Evolutionary conservation across 2,797 vertebrate species (phyloP), one percentile per base, ranked within the genome.

Genomic region (Cryptoblepharus egeriae): DNA sequence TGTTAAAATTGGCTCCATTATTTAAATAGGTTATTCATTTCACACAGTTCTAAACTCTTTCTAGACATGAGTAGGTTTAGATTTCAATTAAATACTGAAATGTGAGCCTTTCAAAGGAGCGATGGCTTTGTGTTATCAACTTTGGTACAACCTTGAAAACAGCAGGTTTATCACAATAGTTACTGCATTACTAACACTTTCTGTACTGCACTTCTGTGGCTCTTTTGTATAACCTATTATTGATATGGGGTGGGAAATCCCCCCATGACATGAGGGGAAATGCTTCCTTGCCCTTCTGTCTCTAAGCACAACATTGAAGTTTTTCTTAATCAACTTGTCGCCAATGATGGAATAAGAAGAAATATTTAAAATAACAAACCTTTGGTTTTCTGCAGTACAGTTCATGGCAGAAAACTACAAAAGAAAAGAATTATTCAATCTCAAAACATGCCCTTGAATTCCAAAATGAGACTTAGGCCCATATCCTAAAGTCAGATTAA

Each of bases 371-470:
- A 86, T 68, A 55, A 92, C 95, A 92, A 87, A 96, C 95, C 95
- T 96, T 86, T 94, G 90, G 76, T 89, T 95, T 92, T 90, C 90
- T 84, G 90, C 75, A 80, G 69, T 85, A 93, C 95, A 96, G 68
- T 92, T 42, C 87, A 96, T 86, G 90, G 94, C 81, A 77, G 93
- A 95, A 57, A 91, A 94, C 95, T 96, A 91, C 83, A 95, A 93
- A 65, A 92, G 84, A 89, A 93, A 89, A 13, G 81, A 87, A 26
- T 58, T 83, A 45, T 11, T 90, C 86, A 85, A 69, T 82, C 77
- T 30, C 35, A 89, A 68, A 73, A 84, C 52, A 87, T 61, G 3
- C 85, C 22, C 81, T 79, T 10, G 11, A n/a, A n/a, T n/a, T n/a
- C n/a, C n/a, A n/a, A n/a, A n/a, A n/a, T n/a, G n/a, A n/a, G n/a